These are phyloP conservation scores for Imbricaverruca yamaguchii DNA, from an alignment of 2,888 invertebrate species.

Conservation along the genomic window DNA sequence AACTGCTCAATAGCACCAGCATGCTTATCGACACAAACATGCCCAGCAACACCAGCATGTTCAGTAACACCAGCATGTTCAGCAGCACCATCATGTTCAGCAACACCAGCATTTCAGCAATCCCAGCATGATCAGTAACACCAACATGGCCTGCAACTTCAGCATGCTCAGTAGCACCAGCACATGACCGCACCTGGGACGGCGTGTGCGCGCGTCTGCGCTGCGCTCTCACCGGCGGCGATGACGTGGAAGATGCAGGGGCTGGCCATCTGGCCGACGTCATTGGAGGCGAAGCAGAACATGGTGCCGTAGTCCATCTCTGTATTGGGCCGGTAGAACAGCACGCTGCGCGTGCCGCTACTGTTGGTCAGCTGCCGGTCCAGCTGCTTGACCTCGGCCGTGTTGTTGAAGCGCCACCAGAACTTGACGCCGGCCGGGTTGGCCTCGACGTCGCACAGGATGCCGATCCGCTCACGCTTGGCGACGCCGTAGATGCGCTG, in stretches of 20 bases:
- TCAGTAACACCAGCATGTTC: too few species aligned
- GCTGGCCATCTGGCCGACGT: not conserved
- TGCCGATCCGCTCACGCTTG: constrained; percentile 74
- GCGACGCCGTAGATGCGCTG: constrained; percentile 80
- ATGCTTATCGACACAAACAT: too few species aligned
- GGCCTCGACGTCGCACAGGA: constrained; percentile 81
- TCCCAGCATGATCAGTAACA: too few species aligned
- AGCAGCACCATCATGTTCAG: too few species aligned
- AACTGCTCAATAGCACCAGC: too few species aligned
- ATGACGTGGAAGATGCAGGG: constrained; percentile 1
- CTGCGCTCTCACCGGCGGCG: not conserved
- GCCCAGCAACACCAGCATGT: too few species aligned
- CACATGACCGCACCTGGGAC: too few species aligned
- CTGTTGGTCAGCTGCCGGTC: not conserved
- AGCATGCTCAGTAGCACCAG: too few species aligned
- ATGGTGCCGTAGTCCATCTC: constrained; percentile 37
- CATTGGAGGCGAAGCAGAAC: constrained; percentile 30
- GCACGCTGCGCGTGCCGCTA: not conserved
- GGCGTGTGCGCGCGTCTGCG: too few species aligned
- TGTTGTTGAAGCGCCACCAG: constrained; percentile 92
- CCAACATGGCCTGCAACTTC: too few species aligned
- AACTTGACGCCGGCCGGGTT: constrained; percentile 84
- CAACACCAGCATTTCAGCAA: too few species aligned
- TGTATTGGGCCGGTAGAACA: constrained; percentile 16
- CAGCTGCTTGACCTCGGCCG: constrained; percentile 60